Percentiles rank a stretch among this genome's conserved stretches.
Conservation (phyloP, 64 coral and sea anemone species). For the Acropora tenuis region DNA sequence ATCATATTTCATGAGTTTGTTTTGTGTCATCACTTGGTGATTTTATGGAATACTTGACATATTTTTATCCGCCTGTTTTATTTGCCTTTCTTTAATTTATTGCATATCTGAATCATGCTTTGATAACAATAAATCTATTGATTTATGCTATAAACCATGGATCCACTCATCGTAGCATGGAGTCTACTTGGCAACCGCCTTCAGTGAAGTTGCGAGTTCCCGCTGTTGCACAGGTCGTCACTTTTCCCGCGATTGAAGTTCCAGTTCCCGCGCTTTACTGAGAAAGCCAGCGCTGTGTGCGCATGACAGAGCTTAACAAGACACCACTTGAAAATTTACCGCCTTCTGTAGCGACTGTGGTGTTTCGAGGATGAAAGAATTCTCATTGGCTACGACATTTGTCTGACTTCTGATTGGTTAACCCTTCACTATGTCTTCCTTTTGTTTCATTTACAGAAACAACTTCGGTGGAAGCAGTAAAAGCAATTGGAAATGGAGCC, state of each 20-base stretch:
- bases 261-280: too few species aligned
- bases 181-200: not conserved
- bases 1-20: too few species aligned
- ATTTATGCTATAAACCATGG: not conserved
- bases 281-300: too few species aligned
- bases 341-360: not conserved
- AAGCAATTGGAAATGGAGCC: conserved; percentile 39
- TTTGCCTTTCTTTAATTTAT: too few species aligned
- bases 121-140: not conserved
- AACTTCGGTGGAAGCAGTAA: not conserved
- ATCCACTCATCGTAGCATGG: too few species aligned
- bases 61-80: too few species aligned
- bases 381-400: not conserved
- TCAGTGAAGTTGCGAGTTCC: not conserved
- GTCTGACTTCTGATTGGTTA: not conserved
- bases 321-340: not conserved
- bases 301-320: too few species aligned
- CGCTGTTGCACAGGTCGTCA: too few species aligned
- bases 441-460: not conserved
- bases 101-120: too few species aligned
- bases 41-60: too few species aligned
- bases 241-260: too few species aligned
- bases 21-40: too few species aligned
- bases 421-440: not conserved
- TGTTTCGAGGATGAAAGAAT: not conserved